Conservation (phyloP, 1,140 invertebrate genomes). For the Bombus waltoni region DNA sequence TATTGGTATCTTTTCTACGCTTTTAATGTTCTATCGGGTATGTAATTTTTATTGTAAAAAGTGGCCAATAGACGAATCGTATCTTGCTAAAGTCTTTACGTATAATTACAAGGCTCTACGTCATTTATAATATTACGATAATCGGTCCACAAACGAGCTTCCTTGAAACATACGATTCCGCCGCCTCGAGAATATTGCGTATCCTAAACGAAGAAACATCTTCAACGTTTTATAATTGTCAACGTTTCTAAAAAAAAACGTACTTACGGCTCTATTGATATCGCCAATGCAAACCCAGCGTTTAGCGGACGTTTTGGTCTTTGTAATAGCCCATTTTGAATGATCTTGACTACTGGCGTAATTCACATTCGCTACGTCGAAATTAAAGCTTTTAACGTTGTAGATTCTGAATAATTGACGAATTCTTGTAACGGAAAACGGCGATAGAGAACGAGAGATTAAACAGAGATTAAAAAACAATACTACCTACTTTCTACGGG, state of each 20-base stretch:
- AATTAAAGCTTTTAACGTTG: constrained; percentile 86
- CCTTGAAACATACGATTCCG: constrained; percentile 90
- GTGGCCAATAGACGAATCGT: background rate
- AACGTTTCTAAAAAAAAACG: background rate
- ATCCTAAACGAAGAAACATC: constrained; percentile 82
- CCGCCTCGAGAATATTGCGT: constrained; percentile 91
- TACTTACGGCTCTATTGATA: constrained; percentile 93
- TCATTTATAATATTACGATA: constrained; percentile 81
- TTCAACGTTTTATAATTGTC: background rate
- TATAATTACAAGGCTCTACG: constrained; percentile 77
- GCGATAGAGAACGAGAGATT: too few relatives aligned
- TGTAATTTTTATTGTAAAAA: background rate
- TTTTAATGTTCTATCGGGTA: background rate
- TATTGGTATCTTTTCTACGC: background rate
- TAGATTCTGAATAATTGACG: constrained; percentile 84
- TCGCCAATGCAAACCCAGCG: constrained; percentile 95
- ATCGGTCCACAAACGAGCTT: constrained; percentile 82
- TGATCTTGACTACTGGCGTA: constrained; percentile 93
- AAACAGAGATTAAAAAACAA: constrained; percentile 23
- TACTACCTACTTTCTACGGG: constrained; percentile 76
- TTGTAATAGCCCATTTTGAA: constrained; percentile 94
- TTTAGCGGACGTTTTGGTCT: constrained; percentile 80
- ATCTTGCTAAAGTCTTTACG: background rate
- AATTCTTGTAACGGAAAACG: background rate
- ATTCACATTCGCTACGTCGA: constrained; percentile 82